These are phyloP conservation scores for Thecocarcelia acutangulata DNA, from an alignment of 2,888 invertebrate genomes.

Conservation along the genomic window DNA sequence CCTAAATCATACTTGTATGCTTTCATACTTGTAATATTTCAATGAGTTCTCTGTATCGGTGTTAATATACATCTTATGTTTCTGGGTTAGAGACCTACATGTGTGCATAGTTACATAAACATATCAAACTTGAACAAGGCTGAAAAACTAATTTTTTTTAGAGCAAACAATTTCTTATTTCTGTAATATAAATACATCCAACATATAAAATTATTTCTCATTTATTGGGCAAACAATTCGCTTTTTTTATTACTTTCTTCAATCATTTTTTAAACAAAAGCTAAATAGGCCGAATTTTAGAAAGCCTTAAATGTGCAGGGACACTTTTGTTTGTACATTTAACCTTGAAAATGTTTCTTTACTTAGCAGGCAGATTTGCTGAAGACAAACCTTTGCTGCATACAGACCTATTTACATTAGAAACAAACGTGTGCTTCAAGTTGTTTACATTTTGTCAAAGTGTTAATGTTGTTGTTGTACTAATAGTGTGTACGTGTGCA, in stretches of 20 bases:
- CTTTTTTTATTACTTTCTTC: neutral
- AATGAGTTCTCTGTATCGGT: neutral
- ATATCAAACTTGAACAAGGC: too few species aligned
- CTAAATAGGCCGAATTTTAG: neutral
- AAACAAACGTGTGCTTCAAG: neutral
- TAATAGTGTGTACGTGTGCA: neutral
- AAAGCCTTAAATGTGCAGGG: neutral
- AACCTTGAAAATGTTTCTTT: conserved; percentile 17
- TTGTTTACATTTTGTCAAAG: conserved; percentile 31
- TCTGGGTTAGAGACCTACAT: neutral
- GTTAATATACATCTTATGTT: neutral
- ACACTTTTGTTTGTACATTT: too few species aligned
- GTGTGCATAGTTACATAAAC: neutral
- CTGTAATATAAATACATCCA: too few species aligned
- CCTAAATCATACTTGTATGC: neutral
- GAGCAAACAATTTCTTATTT: too few species aligned
- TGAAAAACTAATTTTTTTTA: neutral
- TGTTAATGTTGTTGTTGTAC: conserved; percentile 26
- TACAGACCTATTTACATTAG: too few species aligned
- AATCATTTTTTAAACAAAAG: neutral
- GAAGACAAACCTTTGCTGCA: neutral
- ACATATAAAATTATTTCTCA: too few species aligned
- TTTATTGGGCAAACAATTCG: too few species aligned
- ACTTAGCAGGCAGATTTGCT: conserved; percentile 24
- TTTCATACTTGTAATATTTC: conserved; percentile 6